Evolutionary conservation across 1,140 invertebrate species (phyloP).

Genomic region (Trichonephila inaurata): DNA sequence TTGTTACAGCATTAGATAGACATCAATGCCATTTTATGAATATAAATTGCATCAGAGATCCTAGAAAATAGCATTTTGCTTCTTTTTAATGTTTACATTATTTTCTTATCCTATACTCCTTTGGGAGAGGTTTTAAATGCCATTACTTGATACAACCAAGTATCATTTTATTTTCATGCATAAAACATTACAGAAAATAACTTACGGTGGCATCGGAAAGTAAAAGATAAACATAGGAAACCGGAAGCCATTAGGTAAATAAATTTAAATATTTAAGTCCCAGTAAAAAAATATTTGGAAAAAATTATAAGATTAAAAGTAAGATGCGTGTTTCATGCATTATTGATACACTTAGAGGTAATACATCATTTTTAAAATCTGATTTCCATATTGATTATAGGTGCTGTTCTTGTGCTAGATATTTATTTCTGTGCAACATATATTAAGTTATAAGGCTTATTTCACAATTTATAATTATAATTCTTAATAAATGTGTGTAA

Average conservation of each 20-base stretch:
- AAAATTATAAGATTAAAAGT: not conserved
- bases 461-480: too few relatives aligned
- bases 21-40: slow-evolving; percentile 29
- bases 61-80: slow-evolving; percentile 11
- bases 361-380: too few relatives aligned
- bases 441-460: too few relatives aligned
- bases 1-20: not conserved
- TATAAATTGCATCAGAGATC: slow-evolving; percentile 35
- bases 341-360: too few relatives aligned
- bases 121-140: not conserved
- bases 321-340: too few relatives aligned
- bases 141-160: not conserved
- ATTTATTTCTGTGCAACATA: too few relatives aligned
- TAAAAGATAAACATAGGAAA: slow-evolving; percentile 12
- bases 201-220: too few relatives aligned
- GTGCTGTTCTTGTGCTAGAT: too few relatives aligned
- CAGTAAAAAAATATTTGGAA: not conserved
- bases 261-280: slow-evolving; percentile 41
- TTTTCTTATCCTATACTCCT: not conserved
- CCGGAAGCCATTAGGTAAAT: not conserved
- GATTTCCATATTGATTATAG: too few relatives aligned
- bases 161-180: not conserved
- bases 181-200: slow-evolving; percentile 13
- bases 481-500: too few relatives aligned
- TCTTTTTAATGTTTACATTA: not conserved